Evolutionary conservation across 2,113 vertebrate species (phyloP), one percentile per base, ranked within the genome.

Genomic region (Clarias gariepinus): DNA sequence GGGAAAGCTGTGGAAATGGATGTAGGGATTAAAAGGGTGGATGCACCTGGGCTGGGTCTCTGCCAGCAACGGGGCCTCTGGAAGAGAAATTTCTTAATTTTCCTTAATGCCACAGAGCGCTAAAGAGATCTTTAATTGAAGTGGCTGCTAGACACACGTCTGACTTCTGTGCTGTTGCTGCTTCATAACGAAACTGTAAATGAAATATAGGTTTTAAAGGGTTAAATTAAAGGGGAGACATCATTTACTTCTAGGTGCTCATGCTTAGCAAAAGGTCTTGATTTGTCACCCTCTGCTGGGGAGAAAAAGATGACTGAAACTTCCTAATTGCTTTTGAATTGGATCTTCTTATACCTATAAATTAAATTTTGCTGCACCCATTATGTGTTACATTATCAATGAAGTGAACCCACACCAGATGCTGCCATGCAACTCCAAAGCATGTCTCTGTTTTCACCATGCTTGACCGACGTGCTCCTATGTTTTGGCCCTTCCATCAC

Each of bases 101-200:
- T 87, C 80, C 52, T 84, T 92, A 92, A 93, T 88, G 87, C 93
- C 81, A 91, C 87, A 89, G 92, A 82, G 60, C 88, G 84, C 87
- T 58, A 57, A 90, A 87, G 89, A 88, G 90, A 88, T 91, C 90
- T 92, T 91, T 93, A 92, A 94, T 94, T 92, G 92, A 84, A 12
- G 12, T 61, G 74, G n/a, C 58, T 85, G 78, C 64, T 73, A 79
- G 82, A 91, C 88, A 91, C 88, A 88, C 85, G 91, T 55, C 52
- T 69, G 10, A 81, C 52, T 60, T 10, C 85, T 81, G 52, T 58
- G 21, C 64, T 71, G 53, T 69, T 71, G 64, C 64, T 25, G 53
- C 41, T 60, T 81, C 60, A 68, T 66, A 64, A 78, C 18, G 9
- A 19, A 11, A 64, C 47, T 55, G 52, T 25, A 60, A 80, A 71